These are phyloP conservation scores for Okapia johnstoni DNA, from an alignment of 2,113 vertebrate species.

Conservation along the genomic window DNA sequence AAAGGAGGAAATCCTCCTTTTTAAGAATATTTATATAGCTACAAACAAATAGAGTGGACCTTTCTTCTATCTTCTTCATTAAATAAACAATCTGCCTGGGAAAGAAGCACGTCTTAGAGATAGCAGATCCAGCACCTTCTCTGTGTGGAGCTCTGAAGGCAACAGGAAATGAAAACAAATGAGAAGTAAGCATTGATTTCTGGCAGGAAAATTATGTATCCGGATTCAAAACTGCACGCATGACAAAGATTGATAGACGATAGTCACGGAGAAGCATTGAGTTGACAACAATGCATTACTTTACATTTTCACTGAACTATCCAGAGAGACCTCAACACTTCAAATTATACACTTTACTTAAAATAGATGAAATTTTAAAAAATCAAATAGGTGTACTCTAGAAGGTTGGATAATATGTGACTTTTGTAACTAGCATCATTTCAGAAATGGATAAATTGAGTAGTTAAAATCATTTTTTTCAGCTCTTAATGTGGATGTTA, in stretches of 20 bases:
- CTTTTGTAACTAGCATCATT: background rate
- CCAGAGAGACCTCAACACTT: background rate
- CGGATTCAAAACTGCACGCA: slow-evolving; percentile 25
- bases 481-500: background rate
- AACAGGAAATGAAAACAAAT: slow-evolving; percentile 66
- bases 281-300: slow-evolving; percentile 37
- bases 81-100: slow-evolving; percentile 52
- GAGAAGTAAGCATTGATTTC: slow-evolving; percentile 38
- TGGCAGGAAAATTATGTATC: slow-evolving; percentile 57
- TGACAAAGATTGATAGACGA: slow-evolving; percentile 5
- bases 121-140: slow-evolving; percentile 7
- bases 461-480: background rate
- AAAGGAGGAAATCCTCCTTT: slow-evolving; percentile 51
- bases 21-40: slow-evolving; percentile 49
- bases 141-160: slow-evolving; percentile 36
- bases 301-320: background rate
- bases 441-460: background rate
- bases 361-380: background rate
- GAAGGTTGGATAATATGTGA: background rate
- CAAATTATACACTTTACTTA: background rate
- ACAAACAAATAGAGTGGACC: slow-evolving; percentile 10
- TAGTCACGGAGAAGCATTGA: background rate
- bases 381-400: background rate
- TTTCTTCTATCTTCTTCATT: slow-evolving; percentile 46
- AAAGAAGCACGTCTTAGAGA: background rate